Evolutionary conservation across 2,888 invertebrate species (phyloP).

Genomic region (Sturmia bella): DNA sequence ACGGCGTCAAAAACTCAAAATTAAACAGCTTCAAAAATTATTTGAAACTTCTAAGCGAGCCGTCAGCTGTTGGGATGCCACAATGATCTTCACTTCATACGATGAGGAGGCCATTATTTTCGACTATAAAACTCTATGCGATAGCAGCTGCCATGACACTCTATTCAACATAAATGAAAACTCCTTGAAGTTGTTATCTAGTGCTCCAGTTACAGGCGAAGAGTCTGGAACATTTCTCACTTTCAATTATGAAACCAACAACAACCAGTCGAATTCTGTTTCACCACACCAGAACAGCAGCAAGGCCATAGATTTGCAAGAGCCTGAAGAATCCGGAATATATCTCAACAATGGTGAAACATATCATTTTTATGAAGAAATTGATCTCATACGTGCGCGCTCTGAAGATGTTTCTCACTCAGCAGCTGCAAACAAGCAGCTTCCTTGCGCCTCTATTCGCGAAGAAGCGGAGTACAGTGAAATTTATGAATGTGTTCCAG

Average conservation of each 20-base stretch:
- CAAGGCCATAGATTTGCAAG: conserved; percentile 19
- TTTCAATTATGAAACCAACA: too few species aligned
- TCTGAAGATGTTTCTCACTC: conserved; percentile 60
- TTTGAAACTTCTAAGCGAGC: conserved; percentile 27
- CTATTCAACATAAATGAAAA: too few species aligned
- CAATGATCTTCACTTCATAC: conserved; percentile 17
- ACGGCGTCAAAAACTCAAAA: conserved; percentile 21
- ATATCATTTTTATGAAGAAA: conserved; percentile 34
- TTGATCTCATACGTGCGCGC: conserved; percentile 70
- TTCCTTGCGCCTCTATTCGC: conserved; percentile 54
- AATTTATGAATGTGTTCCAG: conserved; percentile 56
- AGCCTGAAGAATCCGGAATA: conserved; percentile 71
- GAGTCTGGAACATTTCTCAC: too few species aligned
- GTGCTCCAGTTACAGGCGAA: conserved; percentile 1
- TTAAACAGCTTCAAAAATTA: conserved; percentile 12
- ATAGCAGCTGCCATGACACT: not conserved
- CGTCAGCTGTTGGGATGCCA: conserved; percentile 51
- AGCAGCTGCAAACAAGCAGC: conserved; percentile 37
- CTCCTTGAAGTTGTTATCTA: conserved; percentile 5
- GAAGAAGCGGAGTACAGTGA: conserved; percentile 37
- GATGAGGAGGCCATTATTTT: conserved; percentile 42
- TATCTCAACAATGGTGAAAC: conserved; percentile 51
- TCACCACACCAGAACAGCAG: too few species aligned
- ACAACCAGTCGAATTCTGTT: too few species aligned
- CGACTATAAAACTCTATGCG: not conserved